These are phyloP conservation scores for Ectropis grisescens DNA, from an alignment of 1,140 invertebrate species.

Conservation along the genomic window DNA sequence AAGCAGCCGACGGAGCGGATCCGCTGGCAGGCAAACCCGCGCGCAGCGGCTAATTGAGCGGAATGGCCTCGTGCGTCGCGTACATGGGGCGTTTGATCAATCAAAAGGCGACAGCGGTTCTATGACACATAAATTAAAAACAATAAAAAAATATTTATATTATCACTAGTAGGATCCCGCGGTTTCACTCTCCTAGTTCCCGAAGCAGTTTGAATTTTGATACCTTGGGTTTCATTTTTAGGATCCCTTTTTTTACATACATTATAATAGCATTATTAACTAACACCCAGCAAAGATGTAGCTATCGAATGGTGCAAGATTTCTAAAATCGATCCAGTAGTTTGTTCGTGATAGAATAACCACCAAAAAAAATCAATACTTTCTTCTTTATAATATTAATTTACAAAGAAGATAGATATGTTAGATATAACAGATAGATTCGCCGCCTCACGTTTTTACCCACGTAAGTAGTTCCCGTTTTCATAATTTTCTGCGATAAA, in stretches of 20 bases:
- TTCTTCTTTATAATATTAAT: no score
- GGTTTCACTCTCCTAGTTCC: background rate
- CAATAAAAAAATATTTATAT: background rate
- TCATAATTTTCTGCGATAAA: no score
- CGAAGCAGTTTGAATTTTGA: background rate
- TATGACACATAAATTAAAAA: background rate
- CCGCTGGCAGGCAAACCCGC: slow-evolving; percentile 23
- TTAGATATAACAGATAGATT: slow-evolving; percentile 3
- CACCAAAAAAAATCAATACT: no score
- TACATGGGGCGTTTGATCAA: no score
- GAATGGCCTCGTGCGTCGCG: slow-evolving; percentile 23
- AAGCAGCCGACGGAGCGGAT: slow-evolving; percentile 32
- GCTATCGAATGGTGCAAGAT: background rate
- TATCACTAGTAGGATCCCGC: slow-evolving; percentile 5
- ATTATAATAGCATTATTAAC: no score
- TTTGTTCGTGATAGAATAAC: background rate
- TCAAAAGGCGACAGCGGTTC: no score
- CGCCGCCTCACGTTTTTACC: background rate
- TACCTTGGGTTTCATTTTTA: no score
- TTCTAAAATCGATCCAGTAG: background rate
- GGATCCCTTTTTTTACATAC: no score
- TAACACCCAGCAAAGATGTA: no score
- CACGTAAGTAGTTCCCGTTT: slow-evolving; percentile 1
- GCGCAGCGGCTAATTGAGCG: slow-evolving; percentile 40
- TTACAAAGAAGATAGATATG: background rate